Evolutionary conservation across 2,888 invertebrate genomes (phyloP), one percentile per base, ranked within the genome.

Genomic region (Lochmaea crataegi): DNA sequence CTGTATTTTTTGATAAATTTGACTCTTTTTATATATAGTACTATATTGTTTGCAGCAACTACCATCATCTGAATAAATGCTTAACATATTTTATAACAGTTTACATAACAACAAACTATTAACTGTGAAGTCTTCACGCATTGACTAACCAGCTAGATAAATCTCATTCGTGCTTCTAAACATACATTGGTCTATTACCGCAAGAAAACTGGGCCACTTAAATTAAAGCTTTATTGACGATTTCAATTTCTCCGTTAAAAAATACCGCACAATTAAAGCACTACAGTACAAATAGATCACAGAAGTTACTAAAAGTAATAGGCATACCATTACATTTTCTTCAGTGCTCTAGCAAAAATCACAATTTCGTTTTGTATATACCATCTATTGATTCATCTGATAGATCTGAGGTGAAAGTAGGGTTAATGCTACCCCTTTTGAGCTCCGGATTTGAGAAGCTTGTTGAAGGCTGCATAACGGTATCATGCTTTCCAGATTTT

Each of bases 291-390:
- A 78, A 81, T 80, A 82, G 79, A 82, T 82, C 82, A 82, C 82
- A 82, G 81, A 81, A 79, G 76, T 76, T 76, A 75, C 74, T 68
- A 75, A 72, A 65, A 67, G 45, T 63, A 60, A 70, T 71, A 72
- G 76, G 68, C 68, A 70, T 71, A 70, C 74, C 73, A 74, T 77
- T 74, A 58, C 67, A 65, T 72, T 53, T 9, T 53, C 53, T 53
- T 53, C 53, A 18, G 53, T 53, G 53, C 18, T 53, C 53, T 18
- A 74, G 75, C 84, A 58, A 74, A 78, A 81, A 83, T 84, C 84
- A 85, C 80, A 84, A 84, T 73, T 84, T 85, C 14, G 84, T 84
- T 76, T 77, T 83, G 75, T 81, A 84, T 65, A 82, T 80, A 75
- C 79, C 80, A 63, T 83, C 82, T 32, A 79, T 70, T n/a, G 82